Conservation (phyloP, 1,140 invertebrate genomes). For the Galleria mellonella region DNA sequence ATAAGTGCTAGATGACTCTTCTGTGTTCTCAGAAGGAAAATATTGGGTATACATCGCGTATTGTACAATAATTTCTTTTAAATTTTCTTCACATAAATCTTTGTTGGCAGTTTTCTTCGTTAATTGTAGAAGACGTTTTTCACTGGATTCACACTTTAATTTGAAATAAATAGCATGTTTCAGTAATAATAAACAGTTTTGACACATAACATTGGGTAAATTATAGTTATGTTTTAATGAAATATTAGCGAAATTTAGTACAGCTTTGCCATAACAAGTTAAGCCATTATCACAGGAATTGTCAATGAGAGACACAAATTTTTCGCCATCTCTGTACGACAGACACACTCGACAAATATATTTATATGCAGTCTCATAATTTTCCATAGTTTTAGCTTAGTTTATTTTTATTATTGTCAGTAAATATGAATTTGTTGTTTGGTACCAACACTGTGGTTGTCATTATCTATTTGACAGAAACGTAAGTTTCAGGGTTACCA, state of each 20-base stretch:
- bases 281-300: slow-evolving; percentile 24
- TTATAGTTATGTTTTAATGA: slow-evolving; percentile 30
- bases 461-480: too few species aligned
- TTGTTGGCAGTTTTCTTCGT: background rate
- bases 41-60: slow-evolving; percentile 31
- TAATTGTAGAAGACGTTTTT: slow-evolving; percentile 22
- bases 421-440: too few species aligned
- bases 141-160: slow-evolving; percentile 41
- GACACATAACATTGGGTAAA: slow-evolving; percentile 46
- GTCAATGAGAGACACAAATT: slow-evolving; percentile 48
- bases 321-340: slow-evolving; percentile 24
- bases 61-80: slow-evolving; percentile 34
- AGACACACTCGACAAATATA: slow-evolving; percentile 52
- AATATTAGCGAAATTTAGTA: slow-evolving; percentile 39
- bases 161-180: slow-evolving; percentile 53
- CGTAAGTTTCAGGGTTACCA: too few species aligned
- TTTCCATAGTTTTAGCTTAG: slow-evolving; percentile 11
- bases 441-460: too few species aligned
- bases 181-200: slow-evolving; percentile 38
- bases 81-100: slow-evolving; percentile 2
- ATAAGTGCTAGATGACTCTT: slow-evolving; percentile 2
- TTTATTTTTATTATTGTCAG: too few species aligned
- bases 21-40: slow-evolving; percentile 15
- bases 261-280: slow-evolving; percentile 40
- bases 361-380: slow-evolving; percentile 32